A percentile compares a stretch with the other conserved stretches of the same genome.
Evolutionary conservation across 2,888 invertebrate genomes (phyloP).

Genomic region (Oligia fasciuncula): DNA sequence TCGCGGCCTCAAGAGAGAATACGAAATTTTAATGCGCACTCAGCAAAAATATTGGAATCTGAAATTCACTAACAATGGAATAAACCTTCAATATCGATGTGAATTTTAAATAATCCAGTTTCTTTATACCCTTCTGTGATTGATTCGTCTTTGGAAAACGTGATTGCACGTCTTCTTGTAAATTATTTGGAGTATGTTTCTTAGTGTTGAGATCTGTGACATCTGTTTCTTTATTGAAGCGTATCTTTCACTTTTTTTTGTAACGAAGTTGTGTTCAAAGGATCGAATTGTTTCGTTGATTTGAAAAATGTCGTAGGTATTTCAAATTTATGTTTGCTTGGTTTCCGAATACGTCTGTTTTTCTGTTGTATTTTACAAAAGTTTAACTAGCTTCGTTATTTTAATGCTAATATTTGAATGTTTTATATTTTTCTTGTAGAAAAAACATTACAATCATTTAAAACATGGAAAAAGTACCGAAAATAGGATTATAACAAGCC

Average conservation of each 20-base stretch:
- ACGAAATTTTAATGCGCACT: slow-evolving; percentile 77
- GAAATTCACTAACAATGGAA: slow-evolving; percentile 69
- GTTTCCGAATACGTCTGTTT: background rate
- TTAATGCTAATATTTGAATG: background rate
- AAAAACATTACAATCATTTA: background rate
- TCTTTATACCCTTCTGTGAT: slow-evolving; percentile 39
- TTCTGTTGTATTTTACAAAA: background rate
- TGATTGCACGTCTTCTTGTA: slow-evolving; percentile 25
- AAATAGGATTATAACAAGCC: background rate
- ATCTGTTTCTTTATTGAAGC: slow-evolving; percentile 21
- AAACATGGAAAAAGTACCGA: background rate
- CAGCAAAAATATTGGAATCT: slow-evolving; percentile 74
- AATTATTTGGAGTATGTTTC: slow-evolving; percentile 35
- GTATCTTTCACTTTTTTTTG: slow-evolving; percentile 18
- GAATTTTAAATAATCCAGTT: slow-evolving; percentile 57
- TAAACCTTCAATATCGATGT: slow-evolving; percentile 63
- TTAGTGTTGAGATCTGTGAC: slow-evolving; percentile 14
- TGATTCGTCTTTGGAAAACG: slow-evolving; percentile 43
- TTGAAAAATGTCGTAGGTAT: slow-evolving; percentile 9
- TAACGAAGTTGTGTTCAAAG: slow-evolving; percentile 32
- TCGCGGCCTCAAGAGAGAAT: slow-evolving; percentile 76
- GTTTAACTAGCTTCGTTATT: background rate
- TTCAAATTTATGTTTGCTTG: slow-evolving; percentile 6
- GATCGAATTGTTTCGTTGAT: slow-evolving; percentile 12
- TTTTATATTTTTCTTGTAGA: background rate